Evolutionary conservation across 2,888 invertebrate species (phyloP).

Genomic region (Lymantria dispar): DNA sequence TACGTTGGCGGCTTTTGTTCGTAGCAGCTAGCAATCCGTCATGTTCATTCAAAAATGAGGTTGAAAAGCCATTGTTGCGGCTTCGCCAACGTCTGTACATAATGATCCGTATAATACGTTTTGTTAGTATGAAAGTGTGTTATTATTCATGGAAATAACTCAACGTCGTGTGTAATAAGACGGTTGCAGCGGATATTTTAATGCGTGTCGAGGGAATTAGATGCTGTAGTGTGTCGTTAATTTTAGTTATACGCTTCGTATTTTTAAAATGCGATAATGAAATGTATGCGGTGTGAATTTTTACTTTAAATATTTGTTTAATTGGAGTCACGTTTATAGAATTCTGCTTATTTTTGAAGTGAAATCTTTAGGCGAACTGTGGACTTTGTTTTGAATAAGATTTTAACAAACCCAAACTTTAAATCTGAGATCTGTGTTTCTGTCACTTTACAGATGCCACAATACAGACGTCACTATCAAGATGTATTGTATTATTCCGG

Average conservation of each 20-base stretch:
- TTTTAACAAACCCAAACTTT: too few relatives aligned
- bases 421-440: too few relatives aligned
- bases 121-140: conserved; percentile 54
- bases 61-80: conserved; percentile 64
- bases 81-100: conserved; percentile 49
- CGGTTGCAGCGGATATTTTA: conserved; percentile 47
- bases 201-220: conserved; percentile 46
- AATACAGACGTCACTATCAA: too few relatives aligned
- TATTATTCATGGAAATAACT: conserved; percentile 61
- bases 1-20: conserved; percentile 66
- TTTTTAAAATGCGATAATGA: conserved; percentile 22
- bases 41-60: conserved; percentile 69
- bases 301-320: conserved; percentile 14
- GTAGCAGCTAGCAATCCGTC: conserved; percentile 71
- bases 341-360: too few relatives aligned
- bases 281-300: conserved; percentile 18
- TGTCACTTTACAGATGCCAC: too few relatives aligned
- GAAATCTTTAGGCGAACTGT: too few relatives aligned
- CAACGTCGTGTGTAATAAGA: conserved; percentile 52
- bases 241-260: conserved; percentile 25
- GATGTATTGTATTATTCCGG: too few relatives aligned
- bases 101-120: conserved; percentile 50
- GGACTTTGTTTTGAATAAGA: too few relatives aligned
- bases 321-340: conserved; percentile 8
- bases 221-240: conserved; percentile 29